A percentile compares a stretch with the other conserved stretches of the same genome.
These are phyloP conservation scores for Prochilodus magdalenae DNA, from an alignment of 2,113 vertebrate species.

Conservation along the genomic window DNA sequence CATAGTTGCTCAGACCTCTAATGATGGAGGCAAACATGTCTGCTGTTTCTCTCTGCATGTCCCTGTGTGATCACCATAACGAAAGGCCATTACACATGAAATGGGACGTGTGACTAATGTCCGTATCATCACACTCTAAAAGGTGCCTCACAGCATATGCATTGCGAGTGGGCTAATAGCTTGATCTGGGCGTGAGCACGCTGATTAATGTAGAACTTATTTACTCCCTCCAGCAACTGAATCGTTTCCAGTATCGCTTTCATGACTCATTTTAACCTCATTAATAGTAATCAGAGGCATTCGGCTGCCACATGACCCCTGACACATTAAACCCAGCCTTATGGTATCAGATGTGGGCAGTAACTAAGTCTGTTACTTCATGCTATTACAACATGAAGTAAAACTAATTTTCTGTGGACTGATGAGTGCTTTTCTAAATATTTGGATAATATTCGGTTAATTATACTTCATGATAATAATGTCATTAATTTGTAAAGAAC, in stretches of 20 bases:
- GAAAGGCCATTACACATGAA: not conserved
- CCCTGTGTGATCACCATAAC: not conserved
- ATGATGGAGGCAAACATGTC: not conserved
- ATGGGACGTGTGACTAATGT: not conserved
- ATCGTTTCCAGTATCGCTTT: constrained; percentile 40
- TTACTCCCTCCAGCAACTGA: constrained; percentile 24
- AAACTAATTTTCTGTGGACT: too few species aligned
- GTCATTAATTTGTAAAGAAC: too few species aligned
- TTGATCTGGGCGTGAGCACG: not conserved
- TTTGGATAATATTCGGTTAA: too few species aligned
- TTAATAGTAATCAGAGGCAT: constrained; percentile 39
- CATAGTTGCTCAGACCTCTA: not conserved
- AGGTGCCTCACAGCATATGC: not conserved
- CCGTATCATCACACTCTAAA: not conserved
- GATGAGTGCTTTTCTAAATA: too few species aligned
- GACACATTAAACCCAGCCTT: not conserved
- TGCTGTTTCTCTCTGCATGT: not conserved
- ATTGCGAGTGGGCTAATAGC: not conserved
- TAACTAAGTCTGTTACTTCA: not conserved
- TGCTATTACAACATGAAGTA: not conserved
- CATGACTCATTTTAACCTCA: constrained; percentile 38
- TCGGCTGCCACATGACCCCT: constrained; percentile 11
- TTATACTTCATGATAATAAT: too few species aligned
- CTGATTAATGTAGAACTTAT: constrained; percentile 6
- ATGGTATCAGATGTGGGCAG: not conserved